Percentiles rank a stretch among this genome's conserved stretches.
Conservation (phyloP, 2,797 vertebrate genomes). For the Furcifer pardalis region DNA sequence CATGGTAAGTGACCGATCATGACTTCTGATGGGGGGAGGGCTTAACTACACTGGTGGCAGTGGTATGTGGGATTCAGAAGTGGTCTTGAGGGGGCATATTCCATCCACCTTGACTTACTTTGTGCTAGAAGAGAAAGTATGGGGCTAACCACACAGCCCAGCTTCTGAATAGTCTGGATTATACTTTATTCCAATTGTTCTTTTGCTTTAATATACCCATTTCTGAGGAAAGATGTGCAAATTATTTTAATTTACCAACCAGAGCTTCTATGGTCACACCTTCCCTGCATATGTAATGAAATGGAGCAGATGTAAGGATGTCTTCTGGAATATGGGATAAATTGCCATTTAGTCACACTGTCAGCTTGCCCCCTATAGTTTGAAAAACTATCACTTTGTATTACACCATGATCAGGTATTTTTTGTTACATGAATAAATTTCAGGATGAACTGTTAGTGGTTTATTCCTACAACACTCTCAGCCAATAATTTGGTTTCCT, state of each 20-base stretch:
- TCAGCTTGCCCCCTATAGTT: background rate
- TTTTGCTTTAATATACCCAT: background rate
- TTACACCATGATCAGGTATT: background rate
- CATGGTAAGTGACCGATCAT: too few species aligned
- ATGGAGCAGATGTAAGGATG: background rate
- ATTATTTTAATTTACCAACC: background rate
- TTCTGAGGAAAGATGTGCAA: background rate
- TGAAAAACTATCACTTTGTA: background rate
- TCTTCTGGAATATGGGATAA: background rate
- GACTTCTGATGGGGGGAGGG: too few species aligned
- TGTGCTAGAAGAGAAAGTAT: background rate
- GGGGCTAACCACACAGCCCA: background rate
- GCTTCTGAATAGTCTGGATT: background rate
- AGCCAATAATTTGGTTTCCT: background rate
- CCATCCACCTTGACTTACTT: too few species aligned
- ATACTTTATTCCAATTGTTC: background rate
- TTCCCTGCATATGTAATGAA: background rate
- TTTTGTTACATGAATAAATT: constrained; percentile 24
- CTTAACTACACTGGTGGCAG: too few species aligned
- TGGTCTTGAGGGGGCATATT: too few species aligned
- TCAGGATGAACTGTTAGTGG: constrained; percentile 5
- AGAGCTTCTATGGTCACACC: background rate
- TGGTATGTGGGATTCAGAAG: too few species aligned
- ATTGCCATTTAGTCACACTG: background rate
- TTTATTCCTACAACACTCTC: constrained; percentile 27